These are phyloP conservation scores for Pammene aurita DNA, from an alignment of 2,888 invertebrate species.

Conservation along the genomic window DNA sequence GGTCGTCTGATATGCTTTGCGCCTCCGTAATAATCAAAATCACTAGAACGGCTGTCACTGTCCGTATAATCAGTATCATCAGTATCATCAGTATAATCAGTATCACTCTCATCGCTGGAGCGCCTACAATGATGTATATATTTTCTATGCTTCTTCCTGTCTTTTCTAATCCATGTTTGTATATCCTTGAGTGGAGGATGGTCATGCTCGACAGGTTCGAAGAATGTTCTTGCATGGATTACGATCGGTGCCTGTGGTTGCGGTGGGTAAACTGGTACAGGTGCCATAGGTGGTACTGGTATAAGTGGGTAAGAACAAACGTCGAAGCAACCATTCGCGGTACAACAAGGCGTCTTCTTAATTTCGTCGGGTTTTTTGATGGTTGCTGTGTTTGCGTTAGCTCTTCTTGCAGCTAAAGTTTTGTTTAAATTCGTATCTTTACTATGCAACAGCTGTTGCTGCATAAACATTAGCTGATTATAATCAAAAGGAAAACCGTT, in stretches of 20 bases:
- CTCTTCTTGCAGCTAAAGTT: not conserved
- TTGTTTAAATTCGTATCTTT: not conserved
- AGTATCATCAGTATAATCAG: not conserved
- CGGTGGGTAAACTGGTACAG: slow-evolving; percentile 24
- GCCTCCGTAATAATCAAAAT: slow-evolving; percentile 10
- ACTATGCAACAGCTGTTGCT: not conserved
- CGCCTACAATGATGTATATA: slow-evolving; percentile 1
- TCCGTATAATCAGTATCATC: slow-evolving; percentile 8
- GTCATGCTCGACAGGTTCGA: slow-evolving; percentile 66
- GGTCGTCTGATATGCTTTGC: slow-evolving; percentile 2
- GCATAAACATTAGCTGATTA: slow-evolving; percentile 21
- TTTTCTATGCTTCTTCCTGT: slow-evolving; percentile 42
- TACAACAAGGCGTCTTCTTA: slow-evolving; percentile 26
- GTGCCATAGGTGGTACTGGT: slow-evolving; percentile 41
- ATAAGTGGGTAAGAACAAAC: slow-evolving; percentile 26
- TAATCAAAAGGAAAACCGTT: slow-evolving; percentile 20
- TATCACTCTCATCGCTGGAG: slow-evolving; percentile 17
- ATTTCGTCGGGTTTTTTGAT: slow-evolving; percentile 1
- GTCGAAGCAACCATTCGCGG: slow-evolving; percentile 24
- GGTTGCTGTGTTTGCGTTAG: not conserved
- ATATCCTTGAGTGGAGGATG: slow-evolving; percentile 65
- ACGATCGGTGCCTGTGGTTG: slow-evolving; percentile 53
- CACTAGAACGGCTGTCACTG: slow-evolving; percentile 8
- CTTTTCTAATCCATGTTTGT: slow-evolving; percentile 51
- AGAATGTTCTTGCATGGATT: slow-evolving; percentile 59